phyloP scores from a whole-genome alignment of 2,113 vertebrate species.

The Poecilia latipinna region DNA sequence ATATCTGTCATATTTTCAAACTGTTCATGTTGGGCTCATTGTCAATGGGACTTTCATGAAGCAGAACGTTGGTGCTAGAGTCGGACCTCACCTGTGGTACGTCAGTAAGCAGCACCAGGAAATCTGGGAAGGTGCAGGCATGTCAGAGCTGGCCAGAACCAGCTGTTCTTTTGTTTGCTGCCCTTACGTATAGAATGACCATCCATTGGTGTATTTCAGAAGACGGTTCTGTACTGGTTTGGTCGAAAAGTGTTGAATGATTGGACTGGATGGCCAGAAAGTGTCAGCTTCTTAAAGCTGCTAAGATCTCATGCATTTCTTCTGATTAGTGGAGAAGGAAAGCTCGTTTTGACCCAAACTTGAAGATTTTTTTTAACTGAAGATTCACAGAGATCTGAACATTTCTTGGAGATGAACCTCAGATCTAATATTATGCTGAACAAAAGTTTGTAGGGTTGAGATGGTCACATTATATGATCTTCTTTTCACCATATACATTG shows the following conservation, averaged over 20 bases:
- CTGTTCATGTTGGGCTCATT: conserved; percentile 21
- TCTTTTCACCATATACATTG: not conserved
- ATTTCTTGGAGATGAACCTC: conserved; percentile 18
- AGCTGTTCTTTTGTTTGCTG: conserved; percentile 33
- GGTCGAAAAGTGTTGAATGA: conserved; percentile 14
- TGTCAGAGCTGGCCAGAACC: conserved; percentile 34
- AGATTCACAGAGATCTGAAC: not conserved
- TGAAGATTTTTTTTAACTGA: not conserved
- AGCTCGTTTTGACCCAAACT: not conserved
- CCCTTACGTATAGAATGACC: conserved; percentile 22
- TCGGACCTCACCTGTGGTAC: conserved; percentile 36
- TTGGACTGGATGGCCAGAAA: conserved; percentile 26
- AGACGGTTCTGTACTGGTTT: conserved; percentile 43
- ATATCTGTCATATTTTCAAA: conserved; percentile 2
- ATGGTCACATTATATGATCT: not conserved
- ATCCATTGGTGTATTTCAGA: conserved; percentile 39
- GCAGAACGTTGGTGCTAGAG: conserved; percentile 29
- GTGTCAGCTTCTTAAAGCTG: conserved; percentile 11
- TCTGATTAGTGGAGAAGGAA: conserved; percentile 6
- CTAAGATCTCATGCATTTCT: not conserved
- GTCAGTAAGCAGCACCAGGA: conserved; percentile 31
- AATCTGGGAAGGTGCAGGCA: conserved; percentile 14
- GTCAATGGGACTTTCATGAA: conserved; percentile 37
- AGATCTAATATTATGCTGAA: conserved; percentile 5
- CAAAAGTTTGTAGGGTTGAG: not conserved